These are phyloP conservation scores for Arge pagana DNA, from an alignment of 2,888 invertebrate species.

Conservation along the genomic window DNA sequence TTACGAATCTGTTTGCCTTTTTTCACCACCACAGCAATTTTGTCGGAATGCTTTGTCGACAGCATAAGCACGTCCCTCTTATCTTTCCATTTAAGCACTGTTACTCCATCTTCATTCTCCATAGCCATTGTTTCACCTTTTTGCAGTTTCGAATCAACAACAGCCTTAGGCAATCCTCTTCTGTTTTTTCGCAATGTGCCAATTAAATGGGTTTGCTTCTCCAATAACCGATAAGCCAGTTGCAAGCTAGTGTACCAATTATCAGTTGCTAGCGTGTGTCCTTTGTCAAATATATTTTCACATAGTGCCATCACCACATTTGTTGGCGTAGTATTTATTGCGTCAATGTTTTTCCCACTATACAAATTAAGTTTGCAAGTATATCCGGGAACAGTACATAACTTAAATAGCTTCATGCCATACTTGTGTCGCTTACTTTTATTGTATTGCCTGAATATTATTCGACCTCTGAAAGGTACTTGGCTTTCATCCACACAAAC, in stretches of 20 bases:
- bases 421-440: constrained; percentile 39
- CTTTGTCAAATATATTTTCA: constrained; percentile 38
- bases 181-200: constrained; percentile 33
- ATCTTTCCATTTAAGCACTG: constrained; percentile 39
- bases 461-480: constrained; percentile 43
- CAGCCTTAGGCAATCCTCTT: constrained; percentile 25
- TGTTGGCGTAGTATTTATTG: constrained; percentile 36
- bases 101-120: constrained; percentile 23
- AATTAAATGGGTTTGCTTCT: constrained; percentile 37
- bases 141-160: constrained; percentile 27
- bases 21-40: too few species aligned
- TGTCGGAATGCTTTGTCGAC: constrained; percentile 44
- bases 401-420: constrained; percentile 44
- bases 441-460: constrained; percentile 39
- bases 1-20: too few species aligned
- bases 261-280: constrained; percentile 36
- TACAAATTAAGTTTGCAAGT: constrained; percentile 41
- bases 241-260: constrained; percentile 44
- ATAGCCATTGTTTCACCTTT: constrained; percentile 33
- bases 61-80: constrained; percentile 40
- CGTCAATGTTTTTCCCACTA: constrained; percentile 38
- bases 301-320: constrained; percentile 42
- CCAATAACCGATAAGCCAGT: constrained; percentile 34
- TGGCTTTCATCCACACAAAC: constrained; percentile 42
- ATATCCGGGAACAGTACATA: constrained; percentile 38